These are phyloP conservation scores for Paraplagusia blochii DNA, from an alignment of 2,113 vertebrate genomes.

Conservation along the genomic window DNA sequence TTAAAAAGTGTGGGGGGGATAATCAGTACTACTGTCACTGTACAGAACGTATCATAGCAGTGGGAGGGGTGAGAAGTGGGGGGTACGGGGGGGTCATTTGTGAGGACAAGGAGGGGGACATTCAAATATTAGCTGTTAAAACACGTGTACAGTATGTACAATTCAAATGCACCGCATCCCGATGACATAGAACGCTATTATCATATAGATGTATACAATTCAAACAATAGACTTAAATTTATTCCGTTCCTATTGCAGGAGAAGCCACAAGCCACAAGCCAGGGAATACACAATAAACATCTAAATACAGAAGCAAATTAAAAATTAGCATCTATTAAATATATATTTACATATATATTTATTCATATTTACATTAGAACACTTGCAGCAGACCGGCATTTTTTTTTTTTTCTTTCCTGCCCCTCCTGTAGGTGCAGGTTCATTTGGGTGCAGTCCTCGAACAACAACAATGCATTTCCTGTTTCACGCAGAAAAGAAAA, in stretches of 20 bases:
- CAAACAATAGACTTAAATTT: slow-evolving; percentile 56
- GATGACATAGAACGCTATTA: slow-evolving; percentile 64
- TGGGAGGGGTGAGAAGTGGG: too few species aligned
- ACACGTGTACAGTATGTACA: slow-evolving; percentile 71
- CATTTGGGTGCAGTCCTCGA: slow-evolving; percentile 25
- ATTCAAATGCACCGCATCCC: slow-evolving; percentile 65
- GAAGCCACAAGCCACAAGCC: slow-evolving; percentile 70
- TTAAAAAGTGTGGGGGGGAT: slow-evolving; percentile 39
- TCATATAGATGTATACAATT: slow-evolving; percentile 69
- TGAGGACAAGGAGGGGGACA: slow-evolving; percentile 31
- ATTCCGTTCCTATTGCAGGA: slow-evolving; percentile 58
- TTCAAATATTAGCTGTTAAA: slow-evolving; percentile 71
- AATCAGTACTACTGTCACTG: slow-evolving; percentile 65
- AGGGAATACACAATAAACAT: slow-evolving; percentile 64
- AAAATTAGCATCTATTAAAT: slow-evolving; percentile 29
- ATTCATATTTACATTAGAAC: slow-evolving; percentile 62
- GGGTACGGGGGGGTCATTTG: slow-evolving; percentile 15
- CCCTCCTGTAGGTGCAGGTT: slow-evolving; percentile 1
- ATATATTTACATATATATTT: too few species aligned
- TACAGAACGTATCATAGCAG: slow-evolving; percentile 53
- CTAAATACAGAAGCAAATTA: slow-evolving; percentile 64
- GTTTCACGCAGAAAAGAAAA: not conserved
- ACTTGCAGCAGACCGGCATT: slow-evolving; percentile 49
- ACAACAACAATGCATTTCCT: slow-evolving; percentile 15
- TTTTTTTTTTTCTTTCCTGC: slow-evolving; percentile 13